phyloP scores from a whole-genome alignment of 2,888 invertebrate genomes.

The Drosophila barbarae region DNA sequence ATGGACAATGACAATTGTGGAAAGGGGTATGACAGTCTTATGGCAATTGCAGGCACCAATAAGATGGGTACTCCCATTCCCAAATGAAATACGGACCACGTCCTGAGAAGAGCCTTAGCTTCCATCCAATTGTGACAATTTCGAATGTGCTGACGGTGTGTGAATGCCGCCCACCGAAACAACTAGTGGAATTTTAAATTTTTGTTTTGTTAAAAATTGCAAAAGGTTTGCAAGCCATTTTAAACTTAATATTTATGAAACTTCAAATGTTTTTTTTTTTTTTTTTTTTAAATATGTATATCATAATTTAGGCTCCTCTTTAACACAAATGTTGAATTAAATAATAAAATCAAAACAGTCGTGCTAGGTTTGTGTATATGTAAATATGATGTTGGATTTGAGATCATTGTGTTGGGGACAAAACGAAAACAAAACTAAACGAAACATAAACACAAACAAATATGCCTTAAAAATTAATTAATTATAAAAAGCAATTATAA shows the following conservation, averaged over 20 bases:
- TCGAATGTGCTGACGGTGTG: neutral
- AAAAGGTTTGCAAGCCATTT: too few relatives aligned
- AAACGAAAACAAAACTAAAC: conserved; percentile 21
- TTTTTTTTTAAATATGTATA: too few relatives aligned
- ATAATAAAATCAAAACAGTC: neutral
- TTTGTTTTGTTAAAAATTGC: neutral
- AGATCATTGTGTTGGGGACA: neutral
- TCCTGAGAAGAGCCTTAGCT: neutral
- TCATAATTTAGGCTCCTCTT: neutral
- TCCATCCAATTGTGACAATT: neutral
- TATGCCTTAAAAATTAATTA: conserved; percentile 23
- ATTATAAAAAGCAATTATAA: conserved; percentile 17
- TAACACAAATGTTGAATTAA: neutral
- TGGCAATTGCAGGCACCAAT: neutral
- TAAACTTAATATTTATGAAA: neutral
- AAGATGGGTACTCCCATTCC: neutral
- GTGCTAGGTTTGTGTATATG: neutral
- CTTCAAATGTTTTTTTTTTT: neutral
- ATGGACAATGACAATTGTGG: neutral
- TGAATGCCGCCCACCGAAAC: neutral
- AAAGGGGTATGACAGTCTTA: neutral
- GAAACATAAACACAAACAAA: conserved; percentile 25
- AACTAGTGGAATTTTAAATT: neutral
- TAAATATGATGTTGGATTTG: conserved; percentile 1
- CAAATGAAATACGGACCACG: neutral